Percentiles rank a stretch among this genome's conserved stretches.
Conservation (phyloP, 2,113 vertebrate genomes). For the Marcusenius ussheri region DNA sequence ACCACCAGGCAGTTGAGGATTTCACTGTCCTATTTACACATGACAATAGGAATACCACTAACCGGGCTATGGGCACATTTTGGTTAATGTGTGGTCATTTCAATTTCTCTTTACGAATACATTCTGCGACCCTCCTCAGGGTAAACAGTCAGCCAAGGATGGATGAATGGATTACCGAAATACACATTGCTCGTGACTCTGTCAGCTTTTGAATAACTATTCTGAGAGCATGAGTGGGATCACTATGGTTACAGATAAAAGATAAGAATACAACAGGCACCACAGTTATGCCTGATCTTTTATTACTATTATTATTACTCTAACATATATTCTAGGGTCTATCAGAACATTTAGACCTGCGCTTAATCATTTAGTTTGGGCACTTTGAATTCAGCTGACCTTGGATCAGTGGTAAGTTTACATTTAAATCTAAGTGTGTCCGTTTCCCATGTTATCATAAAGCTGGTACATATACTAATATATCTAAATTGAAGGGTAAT, state of each 20-base stretch:
- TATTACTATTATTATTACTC: not conserved
- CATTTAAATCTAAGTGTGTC: not conserved
- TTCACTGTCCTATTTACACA: not conserved
- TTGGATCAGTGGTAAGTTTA: not conserved
- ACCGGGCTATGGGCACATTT: not conserved
- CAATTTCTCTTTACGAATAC: not conserved
- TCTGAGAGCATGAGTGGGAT: not conserved
- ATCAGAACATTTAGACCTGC: not conserved
- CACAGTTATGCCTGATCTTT: not conserved
- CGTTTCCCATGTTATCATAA: not conserved
- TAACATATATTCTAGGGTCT: not conserved
- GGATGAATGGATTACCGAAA: not conserved
- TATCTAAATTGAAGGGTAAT: not conserved
- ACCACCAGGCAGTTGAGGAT: not conserved
- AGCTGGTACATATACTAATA: not conserved
- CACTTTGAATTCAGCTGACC: not conserved
- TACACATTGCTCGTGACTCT: not conserved
- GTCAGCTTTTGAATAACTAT: not conserved
- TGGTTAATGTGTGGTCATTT: not conserved
- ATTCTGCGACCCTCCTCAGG: not conserved
- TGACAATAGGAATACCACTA: not conserved
- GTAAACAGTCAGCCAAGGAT: not conserved
- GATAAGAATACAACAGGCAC: not conserved
- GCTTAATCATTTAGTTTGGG: not conserved
- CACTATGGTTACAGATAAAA: not conserved